Base-by-base conservation (phyloP, 2,797 vertebrate species). In the Falco peregrinus region DNA sequence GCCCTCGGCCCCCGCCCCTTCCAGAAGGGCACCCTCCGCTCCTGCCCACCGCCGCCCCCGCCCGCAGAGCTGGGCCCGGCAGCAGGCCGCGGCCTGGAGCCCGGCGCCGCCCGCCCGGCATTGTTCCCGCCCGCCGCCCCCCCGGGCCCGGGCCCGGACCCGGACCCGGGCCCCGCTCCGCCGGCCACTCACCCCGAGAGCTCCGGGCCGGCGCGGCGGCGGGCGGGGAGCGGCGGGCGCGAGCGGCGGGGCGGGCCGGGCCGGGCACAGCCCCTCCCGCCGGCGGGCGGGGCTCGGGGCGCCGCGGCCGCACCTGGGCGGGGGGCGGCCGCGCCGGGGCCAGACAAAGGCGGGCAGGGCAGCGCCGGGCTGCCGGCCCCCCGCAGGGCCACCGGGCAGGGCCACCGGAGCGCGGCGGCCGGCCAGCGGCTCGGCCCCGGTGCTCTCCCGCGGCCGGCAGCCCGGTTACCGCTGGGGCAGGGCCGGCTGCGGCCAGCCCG, bases 341-440 rank as follows among this genome's bases (percentile, higher is more conserved):
- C 94, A 89, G 60, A 97, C 96, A 96, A 97, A 97, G 96, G 70
- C 93, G 56, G 93, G 84, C 64, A 57, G 56, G 29, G 56, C 73
- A 35, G 73, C 7, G 39, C 41, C 29, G n/a, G n/a, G n/a, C n/a
- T n/a, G n/a, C n/a, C 35, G 35, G 35, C 35, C 35, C 35, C 35
- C 35, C 35, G 35, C 35, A 35, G 9, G 35, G 35, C 35, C 35
- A 9, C 35, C 35, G 35, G 35, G 35, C 35, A 35, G 35, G 35
- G 35, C 35, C 35, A 35, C 35, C 35, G 35, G 35, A 35, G 35
- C 35, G 53, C 61, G 43, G 59, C 3, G 16, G 25, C 28, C 43
- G 20, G 37, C 9, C 59, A 35, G 2, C 77, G 1, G 61, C 67
- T 21, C 1, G 47, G 78, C 39, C 84, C 71, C 15, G 48, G 39